Base-by-base conservation (phyloP, 2,888 invertebrate genomes). In the Macroteleia sp. region DNA sequence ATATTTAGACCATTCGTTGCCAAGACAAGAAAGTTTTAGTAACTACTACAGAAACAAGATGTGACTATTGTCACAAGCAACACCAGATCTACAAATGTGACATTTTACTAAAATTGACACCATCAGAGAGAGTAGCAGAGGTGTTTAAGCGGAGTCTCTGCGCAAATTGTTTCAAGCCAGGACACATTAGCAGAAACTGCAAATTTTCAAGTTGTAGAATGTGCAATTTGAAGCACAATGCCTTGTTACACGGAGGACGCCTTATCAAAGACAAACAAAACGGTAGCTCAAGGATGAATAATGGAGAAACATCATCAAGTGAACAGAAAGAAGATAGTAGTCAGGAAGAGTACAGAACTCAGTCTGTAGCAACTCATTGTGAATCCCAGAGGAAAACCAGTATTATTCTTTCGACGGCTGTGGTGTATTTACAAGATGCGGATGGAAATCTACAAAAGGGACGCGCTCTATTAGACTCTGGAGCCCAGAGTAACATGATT, bases 51-150 rank as follows among this genome's bases (percentile, higher is more conserved):
- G 22, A 9, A 52, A 34, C 52, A 14, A 42, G 17, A n/a, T 56
- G 54, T 17, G 16, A 3, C 10, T 14, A 30, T 14, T 59, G 57
- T 30, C 28, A 57, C 8, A 20, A 42, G 20, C 4, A 9, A 5
- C 59, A 59, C n/a, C 19, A 14, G 6, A 61, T 61, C 12, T 61
- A 46, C 12, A 46, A 17, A 25, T 61, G 61, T 46, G 36, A 46
- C 3, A 22, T 16, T 3, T 46, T 46, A 19, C 19, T 36, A 4
- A 25, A 32, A 19, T 19, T 62, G n/a, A 48, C 16, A 25, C 39
- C 39, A n/a, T 6, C 17, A 1, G 39, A 62, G 3, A 36, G 62
- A 39, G 25, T 48, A 16, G 17, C 14, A 19, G 32, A 36, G 14
- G 8, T 9, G 1, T 44, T 16, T 44, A 44, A 39, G 8, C n/a